Percentiles rank a stretch among this genome's conserved stretches.
Evolutionary conservation across 2,888 invertebrate genomes (phyloP).

Genomic region (Drosophila pullipes): DNA sequence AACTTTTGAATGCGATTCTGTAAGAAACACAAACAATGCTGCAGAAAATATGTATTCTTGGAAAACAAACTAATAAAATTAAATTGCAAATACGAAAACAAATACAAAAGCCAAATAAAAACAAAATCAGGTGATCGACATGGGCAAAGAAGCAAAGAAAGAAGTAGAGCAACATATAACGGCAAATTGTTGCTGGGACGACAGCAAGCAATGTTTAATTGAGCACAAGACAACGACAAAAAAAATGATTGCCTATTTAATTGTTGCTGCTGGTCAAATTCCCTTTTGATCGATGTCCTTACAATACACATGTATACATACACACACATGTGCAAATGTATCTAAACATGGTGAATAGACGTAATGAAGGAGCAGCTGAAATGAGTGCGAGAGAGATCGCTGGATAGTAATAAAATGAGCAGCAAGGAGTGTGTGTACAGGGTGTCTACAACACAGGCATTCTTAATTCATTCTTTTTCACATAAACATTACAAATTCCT

Average conservation of each 20-base stretch:
- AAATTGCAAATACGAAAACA: not conserved
- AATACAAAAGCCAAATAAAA: not conserved
- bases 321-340: not conserved
- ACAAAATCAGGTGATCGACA: not conserved
- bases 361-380: not conserved
- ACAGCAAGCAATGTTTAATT: not conserved
- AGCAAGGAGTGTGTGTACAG: not conserved
- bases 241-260: constrained; percentile 7
- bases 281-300: not conserved
- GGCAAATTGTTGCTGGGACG: not conserved
- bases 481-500: not conserved
- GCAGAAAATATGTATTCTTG: not conserved
- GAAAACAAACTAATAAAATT: not conserved
- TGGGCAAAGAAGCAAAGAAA: not conserved
- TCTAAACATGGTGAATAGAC: not conserved
- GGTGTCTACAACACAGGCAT: not conserved
- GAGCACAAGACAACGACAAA: not conserved
- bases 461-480: not conserved
- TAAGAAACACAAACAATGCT: not conserved
- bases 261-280: not conserved
- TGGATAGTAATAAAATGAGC: no score
- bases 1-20: constrained; percentile 13
- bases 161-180: not conserved
- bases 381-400: not conserved
- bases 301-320: not conserved